Evolutionary conservation across 2,888 invertebrate species (phyloP).

Genomic region (Melieria omissa): DNA sequence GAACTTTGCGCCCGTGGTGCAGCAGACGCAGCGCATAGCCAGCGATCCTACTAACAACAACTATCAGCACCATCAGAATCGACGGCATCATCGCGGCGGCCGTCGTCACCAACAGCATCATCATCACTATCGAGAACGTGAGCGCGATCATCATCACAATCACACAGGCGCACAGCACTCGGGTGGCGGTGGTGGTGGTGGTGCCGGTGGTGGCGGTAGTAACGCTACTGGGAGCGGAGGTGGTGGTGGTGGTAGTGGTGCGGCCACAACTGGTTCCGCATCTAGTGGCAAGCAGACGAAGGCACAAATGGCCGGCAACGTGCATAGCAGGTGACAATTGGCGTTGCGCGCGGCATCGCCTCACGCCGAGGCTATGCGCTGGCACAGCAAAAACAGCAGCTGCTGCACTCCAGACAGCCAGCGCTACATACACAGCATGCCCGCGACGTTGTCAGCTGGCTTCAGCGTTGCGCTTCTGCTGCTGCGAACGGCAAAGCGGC

Average conservation of each 20-base stretch:
- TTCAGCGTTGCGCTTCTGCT: too few species aligned
- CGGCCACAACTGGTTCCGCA: conserved; percentile 45
- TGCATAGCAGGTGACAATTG: conserved; percentile 65
- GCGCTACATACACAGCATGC: conserved; percentile 28
- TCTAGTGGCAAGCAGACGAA: conserved; percentile 59
- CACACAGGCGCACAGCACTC: conserved; percentile 33
- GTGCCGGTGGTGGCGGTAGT: conserved; percentile 16
- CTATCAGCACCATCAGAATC: conserved; percentile 59
- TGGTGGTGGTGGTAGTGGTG: conserved; percentile 37
- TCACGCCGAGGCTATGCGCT: conserved; percentile 29
- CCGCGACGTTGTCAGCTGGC: not conserved
- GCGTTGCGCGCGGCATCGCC: conserved; percentile 44
- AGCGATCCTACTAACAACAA: conserved; percentile 63
- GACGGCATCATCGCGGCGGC: conserved; percentile 56
- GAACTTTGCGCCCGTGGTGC: conserved; percentile 56
- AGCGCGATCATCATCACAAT: conserved; percentile 47
- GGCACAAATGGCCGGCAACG: conserved; percentile 55
- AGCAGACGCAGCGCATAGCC: conserved; percentile 55
- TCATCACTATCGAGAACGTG: conserved; percentile 54
- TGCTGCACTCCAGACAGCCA: conserved; percentile 25
- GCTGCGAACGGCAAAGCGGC: not conserved
- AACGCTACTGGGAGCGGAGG: conserved; percentile 7
- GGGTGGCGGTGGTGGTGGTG: conserved; percentile 10
- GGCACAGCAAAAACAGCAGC: not conserved
- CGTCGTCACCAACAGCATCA: conserved; percentile 56